phyloP scores from a whole-genome alignment of 2,113 vertebrate species.

The Malurus alboscapulatus region DNA sequence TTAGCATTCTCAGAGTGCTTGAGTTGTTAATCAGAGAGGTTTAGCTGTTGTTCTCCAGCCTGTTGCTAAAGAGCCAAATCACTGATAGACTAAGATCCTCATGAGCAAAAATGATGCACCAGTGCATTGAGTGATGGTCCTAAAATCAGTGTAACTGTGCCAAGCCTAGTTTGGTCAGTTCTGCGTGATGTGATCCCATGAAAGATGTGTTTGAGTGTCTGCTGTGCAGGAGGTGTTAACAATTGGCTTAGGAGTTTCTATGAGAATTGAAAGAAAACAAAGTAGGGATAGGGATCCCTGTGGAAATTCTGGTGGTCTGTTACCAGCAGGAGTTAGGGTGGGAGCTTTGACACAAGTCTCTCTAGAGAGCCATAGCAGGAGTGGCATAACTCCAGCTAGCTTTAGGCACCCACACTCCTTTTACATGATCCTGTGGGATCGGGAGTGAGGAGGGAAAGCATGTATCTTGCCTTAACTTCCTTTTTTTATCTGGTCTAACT shows the following conservation, averaged over 20 bases:
- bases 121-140: neutral
- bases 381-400: neutral
- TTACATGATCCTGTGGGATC: fast-evolving
- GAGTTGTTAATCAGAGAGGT: neutral
- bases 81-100: neutral
- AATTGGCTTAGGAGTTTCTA: neutral
- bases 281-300: neutral
- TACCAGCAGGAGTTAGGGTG: neutral
- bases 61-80: neutral
- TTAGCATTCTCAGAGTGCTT: neutral
- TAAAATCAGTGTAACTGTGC: neutral
- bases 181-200: neutral
- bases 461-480: neutral
- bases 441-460: neutral
- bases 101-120: neutral
- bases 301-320: neutral
- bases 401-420: neutral
- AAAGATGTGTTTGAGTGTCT: neutral
- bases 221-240: neutral
- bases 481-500: neutral
- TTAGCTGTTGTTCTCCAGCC: neutral
- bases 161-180: neutral
- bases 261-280: neutral
- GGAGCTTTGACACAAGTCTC: neutral
- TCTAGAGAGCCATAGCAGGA: neutral